phyloP scores from a whole-genome alignment of 2,797 vertebrate genomes.

The Gymnocypris eckloni region DNA sequence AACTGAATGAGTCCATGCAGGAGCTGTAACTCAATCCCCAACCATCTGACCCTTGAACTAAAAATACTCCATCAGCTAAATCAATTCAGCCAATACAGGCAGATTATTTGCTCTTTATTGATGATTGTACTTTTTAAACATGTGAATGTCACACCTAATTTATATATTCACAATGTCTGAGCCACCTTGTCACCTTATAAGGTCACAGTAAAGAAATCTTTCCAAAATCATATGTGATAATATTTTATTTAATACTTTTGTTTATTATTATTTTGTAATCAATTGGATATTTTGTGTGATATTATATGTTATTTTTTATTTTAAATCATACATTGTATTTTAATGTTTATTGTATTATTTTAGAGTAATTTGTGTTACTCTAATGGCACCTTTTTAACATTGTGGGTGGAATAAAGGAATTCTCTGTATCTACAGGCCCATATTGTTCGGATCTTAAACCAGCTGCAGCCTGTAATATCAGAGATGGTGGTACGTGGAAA shows the following conservation, averaged over 20 bases:
- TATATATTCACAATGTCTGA: not conserved
- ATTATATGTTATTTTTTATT: not conserved
- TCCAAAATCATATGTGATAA: not conserved
- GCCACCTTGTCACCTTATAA: too few relatives aligned
- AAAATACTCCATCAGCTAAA: conserved; percentile 31
- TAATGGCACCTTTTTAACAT: not conserved
- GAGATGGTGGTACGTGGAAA: conserved; percentile 28
- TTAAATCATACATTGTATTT: not conserved
- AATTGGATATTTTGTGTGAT: not conserved
- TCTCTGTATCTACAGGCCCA: not conserved
- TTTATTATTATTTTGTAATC: not conserved
- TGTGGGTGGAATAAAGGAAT: not conserved
- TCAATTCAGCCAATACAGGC: not conserved
- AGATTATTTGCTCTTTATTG: conserved; percentile 10
- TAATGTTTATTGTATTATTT: conserved; percentile 5
- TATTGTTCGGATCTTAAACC: conserved; percentile 31
- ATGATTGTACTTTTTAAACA: not conserved
- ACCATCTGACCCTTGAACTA: conserved; percentile 27
- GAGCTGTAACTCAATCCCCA: conserved; percentile 31
- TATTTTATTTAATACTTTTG: not conserved
- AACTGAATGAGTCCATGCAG: conserved; percentile 37
- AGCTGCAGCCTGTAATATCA: conserved; percentile 46
- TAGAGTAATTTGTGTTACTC: conserved; percentile 9
- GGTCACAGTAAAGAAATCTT: too few relatives aligned
- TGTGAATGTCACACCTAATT: not conserved